A percentile compares a stretch with the other conserved stretches of the same genome.
phyloP scores from a whole-genome alignment of 2,113 vertebrate species.

The Aleadryas rufinucha region DNA sequence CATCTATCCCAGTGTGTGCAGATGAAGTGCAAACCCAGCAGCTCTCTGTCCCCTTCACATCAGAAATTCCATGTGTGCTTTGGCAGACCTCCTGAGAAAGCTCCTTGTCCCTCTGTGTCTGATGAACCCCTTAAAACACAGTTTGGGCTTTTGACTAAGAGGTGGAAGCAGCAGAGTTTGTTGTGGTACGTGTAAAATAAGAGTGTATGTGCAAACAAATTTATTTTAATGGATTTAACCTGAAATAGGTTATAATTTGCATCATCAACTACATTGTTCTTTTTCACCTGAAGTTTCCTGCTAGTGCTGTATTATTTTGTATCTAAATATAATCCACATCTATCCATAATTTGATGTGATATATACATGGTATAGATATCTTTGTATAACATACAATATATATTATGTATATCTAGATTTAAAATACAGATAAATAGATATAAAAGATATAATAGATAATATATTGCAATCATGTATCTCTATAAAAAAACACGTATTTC shows the following conservation, averaged over 20 bases:
- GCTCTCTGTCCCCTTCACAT: not conserved
- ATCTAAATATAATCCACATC: not conserved
- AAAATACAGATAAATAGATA: not conserved
- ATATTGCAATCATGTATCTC: not conserved
- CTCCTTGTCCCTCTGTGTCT: not conserved
- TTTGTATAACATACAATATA: not conserved
- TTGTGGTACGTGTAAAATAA: not conserved
- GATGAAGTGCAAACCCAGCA: not conserved
- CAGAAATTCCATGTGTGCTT: not conserved
- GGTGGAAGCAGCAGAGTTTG: not conserved
- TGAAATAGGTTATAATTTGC: not conserved
- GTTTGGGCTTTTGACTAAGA: not conserved
- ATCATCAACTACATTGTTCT: not conserved
- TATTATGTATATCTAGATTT: not conserved
- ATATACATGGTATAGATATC: not conserved
- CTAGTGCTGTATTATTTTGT: not conserved
- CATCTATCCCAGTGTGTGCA: not conserved
- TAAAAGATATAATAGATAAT: not conserved
- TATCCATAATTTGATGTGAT: not conserved
- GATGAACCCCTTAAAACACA: not conserved
- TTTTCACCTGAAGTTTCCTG: not conserved
- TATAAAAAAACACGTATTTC: not conserved
- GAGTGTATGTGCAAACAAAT: not conserved
- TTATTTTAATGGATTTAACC: not conserved
- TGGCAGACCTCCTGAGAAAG: not conserved